A percentile compares a stretch with the other conserved stretches of the same genome.
Evolutionary conservation across 1,140 invertebrate genomes (phyloP).

Genomic region (Lasioglossum baleicum): DNA sequence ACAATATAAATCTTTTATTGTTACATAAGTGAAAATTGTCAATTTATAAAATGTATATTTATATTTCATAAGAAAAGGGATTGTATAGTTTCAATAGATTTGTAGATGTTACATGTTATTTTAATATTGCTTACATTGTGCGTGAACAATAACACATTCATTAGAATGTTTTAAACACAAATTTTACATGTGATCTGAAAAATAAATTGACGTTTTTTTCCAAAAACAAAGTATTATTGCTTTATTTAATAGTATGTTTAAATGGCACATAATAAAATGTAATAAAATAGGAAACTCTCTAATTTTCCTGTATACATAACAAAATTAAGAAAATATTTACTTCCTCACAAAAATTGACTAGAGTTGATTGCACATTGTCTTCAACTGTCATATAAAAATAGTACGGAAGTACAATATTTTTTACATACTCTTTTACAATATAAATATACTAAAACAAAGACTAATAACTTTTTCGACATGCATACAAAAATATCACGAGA

Average conservation of each 20-base stretch:
- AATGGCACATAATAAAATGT: too few relatives aligned
- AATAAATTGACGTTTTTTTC: conserved; percentile 1
- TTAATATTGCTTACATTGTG: conserved; percentile 9
- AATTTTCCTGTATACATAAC: not conserved
- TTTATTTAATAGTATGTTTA: not conserved
- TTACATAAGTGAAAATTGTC: conserved; percentile 17
- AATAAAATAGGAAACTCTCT: not conserved
- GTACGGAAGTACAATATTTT: not conserved
- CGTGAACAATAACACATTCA: conserved; percentile 5
- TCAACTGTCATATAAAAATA: not conserved
- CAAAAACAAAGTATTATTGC: conserved; percentile 2
- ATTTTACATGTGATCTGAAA: not conserved
- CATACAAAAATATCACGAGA: conserved; percentile 6
- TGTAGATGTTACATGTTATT: conserved; percentile 1
- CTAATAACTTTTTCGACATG: not conserved
- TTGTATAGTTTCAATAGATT: conserved; percentile 4
- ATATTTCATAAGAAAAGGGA: conserved; percentile 17
- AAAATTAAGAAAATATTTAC: not conserved
- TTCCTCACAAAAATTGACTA: conserved; percentile 23
- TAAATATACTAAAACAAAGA: not conserved
- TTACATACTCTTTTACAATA: not conserved
- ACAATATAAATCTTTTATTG: conserved; percentile 1
- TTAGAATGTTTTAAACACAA: conserved; percentile 6
- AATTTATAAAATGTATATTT: conserved; percentile 26
- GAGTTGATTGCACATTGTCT: conserved; percentile 8